phyloP scores from a whole-genome alignment of 2,888 invertebrate genomes.

The Netelia inedita region DNA sequence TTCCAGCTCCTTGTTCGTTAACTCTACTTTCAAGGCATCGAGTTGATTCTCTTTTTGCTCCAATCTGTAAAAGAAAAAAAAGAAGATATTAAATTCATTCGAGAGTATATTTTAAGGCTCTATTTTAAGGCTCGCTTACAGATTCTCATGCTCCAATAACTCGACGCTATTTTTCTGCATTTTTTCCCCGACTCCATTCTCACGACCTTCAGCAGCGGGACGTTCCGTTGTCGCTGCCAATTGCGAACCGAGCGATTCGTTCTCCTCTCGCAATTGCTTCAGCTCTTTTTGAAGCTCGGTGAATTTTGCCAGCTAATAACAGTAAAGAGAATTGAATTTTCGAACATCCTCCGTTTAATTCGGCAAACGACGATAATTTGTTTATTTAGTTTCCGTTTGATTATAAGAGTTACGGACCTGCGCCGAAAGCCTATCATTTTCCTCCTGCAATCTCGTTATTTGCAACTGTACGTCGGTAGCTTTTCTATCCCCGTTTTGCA shows the following conservation, averaged over 20 bases:
- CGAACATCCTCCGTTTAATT: background rate
- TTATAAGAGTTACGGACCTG: slow-evolving; percentile 79
- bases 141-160: slow-evolving; percentile 76
- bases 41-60: slow-evolving; percentile 79
- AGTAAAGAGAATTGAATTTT: slow-evolving; percentile 23
- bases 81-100: background rate
- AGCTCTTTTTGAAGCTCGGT: slow-evolving; percentile 79
- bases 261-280: slow-evolving; percentile 83
- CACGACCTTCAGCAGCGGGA: slow-evolving; percentile 83
- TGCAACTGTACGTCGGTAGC: slow-evolving; percentile 75
- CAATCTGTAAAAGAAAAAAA: slow-evolving; percentile 71
- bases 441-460: slow-evolving; percentile 86
- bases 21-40: slow-evolving; percentile 76
- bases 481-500: slow-evolving; percentile 73
- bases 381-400: too few species aligned
- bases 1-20: slow-evolving; percentile 83
- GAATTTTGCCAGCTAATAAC: slow-evolving; percentile 74
- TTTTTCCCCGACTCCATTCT: slow-evolving; percentile 83
- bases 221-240: slow-evolving; percentile 84
- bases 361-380: too few species aligned
- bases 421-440: slow-evolving; percentile 86
- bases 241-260: slow-evolving; percentile 83
- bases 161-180: slow-evolving; percentile 76
- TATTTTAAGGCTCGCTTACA: slow-evolving; percentile 73
- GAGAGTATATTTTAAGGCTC: background rate